Base-by-base conservation (phyloP, 2,888 invertebrate species). In the Neoitamus cyanurus region DNA sequence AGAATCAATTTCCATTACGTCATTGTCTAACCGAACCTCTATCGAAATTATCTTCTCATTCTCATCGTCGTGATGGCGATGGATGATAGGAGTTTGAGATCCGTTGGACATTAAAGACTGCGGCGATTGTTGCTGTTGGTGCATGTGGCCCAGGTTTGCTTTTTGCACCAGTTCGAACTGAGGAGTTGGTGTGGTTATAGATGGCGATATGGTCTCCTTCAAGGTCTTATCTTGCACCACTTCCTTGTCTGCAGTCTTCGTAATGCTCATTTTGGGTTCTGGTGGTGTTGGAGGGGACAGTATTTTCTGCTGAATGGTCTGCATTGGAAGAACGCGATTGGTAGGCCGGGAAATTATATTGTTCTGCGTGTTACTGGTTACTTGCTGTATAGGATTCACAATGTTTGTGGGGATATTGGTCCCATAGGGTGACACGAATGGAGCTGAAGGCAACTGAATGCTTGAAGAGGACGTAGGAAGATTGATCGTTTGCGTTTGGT, bases 271-370 rank as follows among this genome's bases (percentile, higher is more conserved):
- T 86, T 87, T 87, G 75, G 87, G 86, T 83, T 83, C 86, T 20
- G 83, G 87, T 7, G 90, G 88, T 73, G 88, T 89, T 75, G 90
- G 88, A n/a, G 90, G 89, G 20, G 91, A 90, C 85, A 90, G 88
- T 69, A 93, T 93, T 58, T 93, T 93, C 87, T 93, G 93, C 7
- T 93, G 93, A 83, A 94, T 93, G 86, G 95, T 94, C 88, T 95
- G 96, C 93, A 96, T 94, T 9, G 96, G 96, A 80, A 96, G 89
- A 1, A 96, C 96, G 86, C 96, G 93, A 89, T 95, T 96, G 93
- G 96, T 96, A 68, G 96, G 96, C 85, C 96, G 92, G 90, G 92
- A 92, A 9, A 91, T 89, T 1, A 90, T 90, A 25, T 20, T 87
- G 85, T 6, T 84, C 73, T 25, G 75, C 70, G 42, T 42, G 34